These are phyloP conservation scores for Orussus abietinus DNA, from an alignment of 1,140 invertebrate species.

Conservation along the genomic window DNA sequence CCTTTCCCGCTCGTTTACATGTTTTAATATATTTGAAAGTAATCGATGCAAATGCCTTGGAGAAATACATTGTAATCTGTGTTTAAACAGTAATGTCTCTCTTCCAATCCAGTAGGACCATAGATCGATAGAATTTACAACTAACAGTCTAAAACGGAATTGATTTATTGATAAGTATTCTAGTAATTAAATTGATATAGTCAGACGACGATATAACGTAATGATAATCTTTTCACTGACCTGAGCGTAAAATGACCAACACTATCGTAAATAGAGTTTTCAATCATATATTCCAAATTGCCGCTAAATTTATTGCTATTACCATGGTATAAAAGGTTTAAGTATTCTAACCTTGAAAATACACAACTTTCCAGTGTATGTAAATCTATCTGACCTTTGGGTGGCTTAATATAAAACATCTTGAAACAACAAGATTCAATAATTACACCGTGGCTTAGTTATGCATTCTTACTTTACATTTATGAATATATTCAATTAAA, in stretches of 20 bases:
- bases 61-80: conserved; percentile 35
- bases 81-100: conserved; percentile 37
- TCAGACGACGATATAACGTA: conserved; percentile 33
- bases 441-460: no score
- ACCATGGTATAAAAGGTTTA: conserved; percentile 30
- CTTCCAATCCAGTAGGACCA: conserved; percentile 37
- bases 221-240: conserved; percentile 35
- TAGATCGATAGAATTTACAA: conserved; percentile 30
- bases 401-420: conserved; percentile 48
- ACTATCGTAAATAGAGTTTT: conserved; percentile 56
- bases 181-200: conserved; percentile 38
- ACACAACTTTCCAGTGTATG: conserved; percentile 42
- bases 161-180: conserved; percentile 16
- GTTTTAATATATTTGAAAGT: conserved; percentile 31
- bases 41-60: conserved; percentile 38
- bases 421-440: no score
- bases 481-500: no score
- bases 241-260: conserved; percentile 59
- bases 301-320: conserved; percentile 33
- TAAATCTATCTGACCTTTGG: conserved; percentile 33
- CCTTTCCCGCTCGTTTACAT: conserved; percentile 23
- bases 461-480: no score
- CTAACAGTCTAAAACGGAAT: conserved; percentile 34
- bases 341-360: conserved; percentile 41
- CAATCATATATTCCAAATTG: conserved; percentile 56